Conservation (phyloP, 2,888 invertebrate genomes). For the Boloria euphrosyne region DNA sequence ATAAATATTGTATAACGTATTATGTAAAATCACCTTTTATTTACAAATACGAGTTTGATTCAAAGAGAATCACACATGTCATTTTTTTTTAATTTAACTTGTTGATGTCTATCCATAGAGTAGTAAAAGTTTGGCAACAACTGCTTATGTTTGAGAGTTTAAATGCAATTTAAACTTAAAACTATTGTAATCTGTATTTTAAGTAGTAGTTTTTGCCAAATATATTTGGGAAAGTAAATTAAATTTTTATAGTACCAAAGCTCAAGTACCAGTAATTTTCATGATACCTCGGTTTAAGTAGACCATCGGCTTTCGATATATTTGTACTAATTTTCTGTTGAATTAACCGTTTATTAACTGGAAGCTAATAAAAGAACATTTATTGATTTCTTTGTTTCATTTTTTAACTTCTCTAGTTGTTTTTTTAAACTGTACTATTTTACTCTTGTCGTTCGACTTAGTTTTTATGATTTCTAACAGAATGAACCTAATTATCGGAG, state of each 20-base stretch:
- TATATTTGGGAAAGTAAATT: constrained; percentile 11
- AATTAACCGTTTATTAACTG: constrained; percentile 75
- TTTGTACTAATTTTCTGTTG: constrained; percentile 65
- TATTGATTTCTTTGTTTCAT: constrained; percentile 39
- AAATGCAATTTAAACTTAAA: constrained; percentile 33
- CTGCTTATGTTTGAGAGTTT: constrained; percentile 23
- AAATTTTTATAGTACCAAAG: constrained; percentile 55
- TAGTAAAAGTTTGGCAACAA: constrained; percentile 30
- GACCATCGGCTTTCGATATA: constrained; percentile 55
- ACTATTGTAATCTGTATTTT: background rate
- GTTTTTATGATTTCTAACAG: too few species aligned
- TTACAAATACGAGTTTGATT: constrained; percentile 31
- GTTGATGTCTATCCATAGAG: constrained; percentile 32
- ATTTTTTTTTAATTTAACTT: constrained; percentile 17
- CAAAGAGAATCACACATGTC: constrained; percentile 20
- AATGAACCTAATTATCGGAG: too few species aligned
- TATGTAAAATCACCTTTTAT: constrained; percentile 36
- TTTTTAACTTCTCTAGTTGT: background rate
- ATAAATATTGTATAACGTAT: constrained; percentile 36
- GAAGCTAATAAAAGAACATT: constrained; percentile 69
- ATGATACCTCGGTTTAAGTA: constrained; percentile 38
- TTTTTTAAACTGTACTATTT: too few species aligned
- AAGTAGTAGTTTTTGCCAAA: constrained; percentile 29
- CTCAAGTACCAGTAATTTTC: constrained; percentile 50
- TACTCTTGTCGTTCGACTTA: too few species aligned